Evolutionary conservation across 2,113 vertebrate genomes (phyloP).

Genomic region (Gallinago media): DNA sequence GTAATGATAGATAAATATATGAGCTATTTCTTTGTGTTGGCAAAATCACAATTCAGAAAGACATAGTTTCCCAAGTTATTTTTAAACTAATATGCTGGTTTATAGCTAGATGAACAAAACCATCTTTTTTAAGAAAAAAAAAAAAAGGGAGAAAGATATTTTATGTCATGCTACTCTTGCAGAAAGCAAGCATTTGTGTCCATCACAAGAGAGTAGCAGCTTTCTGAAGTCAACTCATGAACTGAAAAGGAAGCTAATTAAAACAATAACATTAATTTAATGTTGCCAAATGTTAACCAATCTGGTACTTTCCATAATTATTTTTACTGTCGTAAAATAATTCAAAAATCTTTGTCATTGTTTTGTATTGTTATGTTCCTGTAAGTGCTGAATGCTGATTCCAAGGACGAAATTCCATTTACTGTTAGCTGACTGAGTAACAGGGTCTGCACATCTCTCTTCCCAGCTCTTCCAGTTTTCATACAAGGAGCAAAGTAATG

Average conservation of each 20-base stretch:
- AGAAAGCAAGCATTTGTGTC: constrained; percentile 30
- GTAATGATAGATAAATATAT: constrained; percentile 63
- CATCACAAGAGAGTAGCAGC: background rate
- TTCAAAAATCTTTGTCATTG: background rate
- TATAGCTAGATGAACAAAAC: constrained; percentile 61
- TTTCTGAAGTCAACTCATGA: constrained; percentile 32
- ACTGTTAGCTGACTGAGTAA: background rate
- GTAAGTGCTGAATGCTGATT: constrained; percentile 1
- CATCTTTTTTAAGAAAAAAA: constrained; percentile 22
- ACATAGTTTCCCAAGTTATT: constrained; percentile 74
- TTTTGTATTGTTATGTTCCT: constrained; percentile 35
- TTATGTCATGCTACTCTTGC: constrained; percentile 18
- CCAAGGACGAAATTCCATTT: background rate
- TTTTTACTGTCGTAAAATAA: constrained; percentile 27
- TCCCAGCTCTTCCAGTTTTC: background rate
- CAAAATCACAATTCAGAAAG: constrained; percentile 72
- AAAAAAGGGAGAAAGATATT: background rate
- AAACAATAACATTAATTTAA: constrained; percentile 24
- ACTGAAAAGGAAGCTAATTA: constrained; percentile 39
- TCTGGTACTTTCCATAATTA: constrained; percentile 36
- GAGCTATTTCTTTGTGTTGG: constrained; percentile 75
- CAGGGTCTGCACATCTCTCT: background rate
- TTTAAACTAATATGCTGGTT: constrained; percentile 66
- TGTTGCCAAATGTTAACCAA: constrained; percentile 16
- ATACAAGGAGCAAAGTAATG: background rate